A percentile compares a stretch with the other conserved stretches of the same genome.
Evolutionary conservation across 2,113 vertebrate species (phyloP).

Genomic region (Myotis davidii): DNA sequence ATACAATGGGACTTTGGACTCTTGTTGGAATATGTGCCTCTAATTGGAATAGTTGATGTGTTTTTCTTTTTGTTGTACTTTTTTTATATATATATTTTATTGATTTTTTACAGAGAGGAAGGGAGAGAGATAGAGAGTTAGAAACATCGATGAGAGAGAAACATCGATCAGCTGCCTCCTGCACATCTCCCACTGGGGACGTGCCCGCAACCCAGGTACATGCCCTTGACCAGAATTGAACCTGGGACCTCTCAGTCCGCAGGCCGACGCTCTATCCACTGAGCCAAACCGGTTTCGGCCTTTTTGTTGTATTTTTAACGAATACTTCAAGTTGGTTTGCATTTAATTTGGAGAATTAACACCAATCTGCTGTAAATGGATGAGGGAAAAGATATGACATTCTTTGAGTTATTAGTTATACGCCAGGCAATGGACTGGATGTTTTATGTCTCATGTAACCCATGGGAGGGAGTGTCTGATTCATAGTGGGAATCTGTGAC

Average conservation of each 20-base stretch:
- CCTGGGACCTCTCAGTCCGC: too few relatives aligned
- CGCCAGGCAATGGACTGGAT: not conserved
- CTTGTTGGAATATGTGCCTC: slow-evolving; percentile 15
- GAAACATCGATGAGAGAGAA: too few relatives aligned
- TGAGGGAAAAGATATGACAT: not conserved
- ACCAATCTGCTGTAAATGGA: not conserved
- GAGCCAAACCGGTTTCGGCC: too few relatives aligned
- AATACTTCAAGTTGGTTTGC: not conserved
- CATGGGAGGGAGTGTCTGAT: not conserved
- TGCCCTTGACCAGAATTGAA: too few relatives aligned
- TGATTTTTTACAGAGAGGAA: too few relatives aligned
- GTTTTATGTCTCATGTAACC: not conserved
- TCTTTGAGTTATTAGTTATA: not conserved
- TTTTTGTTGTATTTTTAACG: slow-evolving; percentile 18
- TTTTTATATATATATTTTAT: too few relatives aligned
- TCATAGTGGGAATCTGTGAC: not conserved
- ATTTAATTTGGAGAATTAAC: not conserved
- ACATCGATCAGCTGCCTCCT: too few relatives aligned
- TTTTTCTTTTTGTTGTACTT: slow-evolving; percentile 35
- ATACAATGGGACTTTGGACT: not conserved
- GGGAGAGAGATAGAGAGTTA: too few relatives aligned
- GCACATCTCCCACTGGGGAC: too few relatives aligned
- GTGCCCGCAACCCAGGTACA: too few relatives aligned
- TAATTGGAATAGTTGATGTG: not conserved
- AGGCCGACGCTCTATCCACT: too few relatives aligned